Conservation (phyloP, 2,113 vertebrate genomes). For the Actinemys pallida region DNA sequence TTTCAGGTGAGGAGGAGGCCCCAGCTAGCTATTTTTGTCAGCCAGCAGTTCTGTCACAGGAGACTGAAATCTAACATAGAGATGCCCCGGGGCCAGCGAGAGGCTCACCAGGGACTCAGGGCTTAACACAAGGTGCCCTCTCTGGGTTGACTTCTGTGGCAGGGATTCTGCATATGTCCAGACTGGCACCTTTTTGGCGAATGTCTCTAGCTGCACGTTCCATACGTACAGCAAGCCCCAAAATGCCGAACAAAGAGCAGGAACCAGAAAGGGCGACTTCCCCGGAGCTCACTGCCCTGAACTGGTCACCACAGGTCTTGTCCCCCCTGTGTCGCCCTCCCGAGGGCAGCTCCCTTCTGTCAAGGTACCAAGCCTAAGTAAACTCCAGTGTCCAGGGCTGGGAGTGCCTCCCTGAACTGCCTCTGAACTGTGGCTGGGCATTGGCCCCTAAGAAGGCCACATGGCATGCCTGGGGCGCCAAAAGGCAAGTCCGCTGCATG, state of each 20-base stretch:
- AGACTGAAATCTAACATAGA: not conserved
- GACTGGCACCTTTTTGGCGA: not conserved
- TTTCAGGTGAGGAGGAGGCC: not conserved
- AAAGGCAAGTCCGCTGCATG: too few species aligned
- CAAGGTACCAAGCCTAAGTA: not conserved
- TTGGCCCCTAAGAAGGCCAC: not conserved
- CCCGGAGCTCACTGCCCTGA: not conserved
- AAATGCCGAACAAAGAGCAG: not conserved
- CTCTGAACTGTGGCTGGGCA: not conserved
- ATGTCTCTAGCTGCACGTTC: not conserved
- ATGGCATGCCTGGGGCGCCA: not conserved
- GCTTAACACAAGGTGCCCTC: not conserved
- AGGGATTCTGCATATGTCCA: not conserved
- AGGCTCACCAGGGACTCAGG: not conserved
- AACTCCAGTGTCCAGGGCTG: not conserved
- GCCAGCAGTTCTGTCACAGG: not conserved
- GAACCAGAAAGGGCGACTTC: not conserved
- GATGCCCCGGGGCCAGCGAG: not conserved
- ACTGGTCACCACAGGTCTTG: not conserved
- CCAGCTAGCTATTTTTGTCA: slow-evolving; percentile 4
- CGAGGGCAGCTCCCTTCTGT: not conserved
- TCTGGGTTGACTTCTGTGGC: not conserved
- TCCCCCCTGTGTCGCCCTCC: not conserved
- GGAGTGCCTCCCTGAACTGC: not conserved
- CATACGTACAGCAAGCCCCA: not conserved